Evolutionary conservation across 1,140 invertebrate species (phyloP), one percentile per base, ranked within the genome.

Genomic region (Archegozetes longisetosus): DNA sequence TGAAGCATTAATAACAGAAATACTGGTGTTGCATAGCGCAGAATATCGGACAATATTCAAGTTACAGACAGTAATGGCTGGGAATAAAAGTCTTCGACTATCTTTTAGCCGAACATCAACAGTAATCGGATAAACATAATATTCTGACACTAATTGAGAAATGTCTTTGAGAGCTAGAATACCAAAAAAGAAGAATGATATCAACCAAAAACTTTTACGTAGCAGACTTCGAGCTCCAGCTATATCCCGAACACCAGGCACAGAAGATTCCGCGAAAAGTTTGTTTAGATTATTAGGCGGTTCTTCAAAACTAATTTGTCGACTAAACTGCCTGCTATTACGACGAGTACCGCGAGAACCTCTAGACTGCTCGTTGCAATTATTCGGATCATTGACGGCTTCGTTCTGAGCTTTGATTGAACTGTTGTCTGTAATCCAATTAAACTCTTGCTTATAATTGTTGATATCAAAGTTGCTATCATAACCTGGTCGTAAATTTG

Each of bases 21-120:
- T 17, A 32, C 48, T 60, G 12, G 32, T 61, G 17, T 58, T 61
- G 49, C 63, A 64, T n/a, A 64, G 40, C 13, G 63, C 60, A 22
- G 55, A 59, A 28, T 55, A 64, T 12, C 67, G 58, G 20, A 68
- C 56, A 3, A 72, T 71, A 62, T 74, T 74, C 20, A 72, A 49
- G 63, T 74, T 74, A 58, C 73, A 74, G 9, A 74, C 61, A 2
- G 72, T 73, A 0, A 74, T 69, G 40, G 71, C 71, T 6, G 73
- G 73, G 64, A 74, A 73, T 9, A 58, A 61, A 22, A 66, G 54
- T 28, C 64, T 53, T n/a, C 55, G 53, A 22, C 46, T 56, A 28
- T 66, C 64, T 24, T 61, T 51, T 6, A 66, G 32, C 17, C 64
- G 60, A n/a, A 66, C 61, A 50, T 64, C 63, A 1, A 66, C 64